phyloP scores from a whole-genome alignment of 1,140 invertebrate genomes.

The Brachystomella parvula region DNA sequence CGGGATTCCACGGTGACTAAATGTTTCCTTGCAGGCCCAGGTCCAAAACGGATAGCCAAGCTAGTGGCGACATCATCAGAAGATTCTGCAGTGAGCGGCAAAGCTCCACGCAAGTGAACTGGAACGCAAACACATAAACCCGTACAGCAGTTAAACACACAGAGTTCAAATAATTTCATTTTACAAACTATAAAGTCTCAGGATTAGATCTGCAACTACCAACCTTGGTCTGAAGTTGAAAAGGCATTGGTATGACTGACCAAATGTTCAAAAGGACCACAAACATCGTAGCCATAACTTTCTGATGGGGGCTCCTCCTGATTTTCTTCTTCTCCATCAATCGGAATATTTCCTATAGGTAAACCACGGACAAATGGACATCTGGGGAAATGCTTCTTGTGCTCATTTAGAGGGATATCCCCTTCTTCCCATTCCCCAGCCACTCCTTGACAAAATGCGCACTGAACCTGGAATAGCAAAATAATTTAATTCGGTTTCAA shows the following conservation, averaged over 20 bases:
- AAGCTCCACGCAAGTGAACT: constrained; percentile 29
- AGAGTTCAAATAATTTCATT: not conserved
- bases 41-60: constrained; percentile 28
- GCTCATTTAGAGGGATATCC: constrained; percentile 66
- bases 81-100: constrained; percentile 22
- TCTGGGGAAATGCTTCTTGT: constrained; percentile 64
- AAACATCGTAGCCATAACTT: constrained; percentile 28
- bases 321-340: constrained; percentile 17
- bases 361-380: constrained; percentile 50
- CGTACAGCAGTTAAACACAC: not conserved
- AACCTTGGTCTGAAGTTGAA: constrained; percentile 13
- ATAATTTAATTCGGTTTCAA: no score
- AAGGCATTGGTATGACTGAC: not conserved
- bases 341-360: constrained; percentile 34
- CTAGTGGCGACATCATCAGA: constrained; percentile 27
- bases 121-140: constrained; percentile 1
- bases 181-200: not conserved
- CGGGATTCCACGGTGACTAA: constrained; percentile 29
- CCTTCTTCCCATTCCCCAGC: constrained; percentile 61
- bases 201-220: not conserved
- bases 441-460: constrained; percentile 69
- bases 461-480: constrained; percentile 60
- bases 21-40: constrained; percentile 24
- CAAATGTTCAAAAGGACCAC: constrained; percentile 27
- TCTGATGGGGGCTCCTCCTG: constrained; percentile 5